Percentiles rank a stretch among this genome's conserved stretches.
Conservation (phyloP, 1,140 invertebrate species). For the Campoletis sonorensis region DNA sequence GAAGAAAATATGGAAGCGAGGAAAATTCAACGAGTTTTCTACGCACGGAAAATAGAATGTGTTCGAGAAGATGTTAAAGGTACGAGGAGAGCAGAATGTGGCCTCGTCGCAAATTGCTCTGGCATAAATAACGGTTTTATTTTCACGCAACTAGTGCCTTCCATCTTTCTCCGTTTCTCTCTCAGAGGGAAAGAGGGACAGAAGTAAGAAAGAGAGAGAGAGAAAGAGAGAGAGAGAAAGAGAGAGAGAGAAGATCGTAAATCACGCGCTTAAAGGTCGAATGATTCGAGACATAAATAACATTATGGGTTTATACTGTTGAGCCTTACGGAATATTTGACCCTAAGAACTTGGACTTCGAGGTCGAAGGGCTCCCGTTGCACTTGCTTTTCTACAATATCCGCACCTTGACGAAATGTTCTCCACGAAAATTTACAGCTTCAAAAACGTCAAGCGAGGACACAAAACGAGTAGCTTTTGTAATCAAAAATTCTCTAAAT, state of each 20-base stretch:
- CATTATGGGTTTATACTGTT: constrained; percentile 71
- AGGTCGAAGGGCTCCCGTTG: constrained; percentile 32
- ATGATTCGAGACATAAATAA: constrained; percentile 73
- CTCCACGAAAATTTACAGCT: too few relatives aligned
- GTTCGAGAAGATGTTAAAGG: not conserved
- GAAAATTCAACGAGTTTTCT: constrained; percentile 10
- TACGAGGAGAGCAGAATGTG: not conserved
- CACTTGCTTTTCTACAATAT: not conserved
- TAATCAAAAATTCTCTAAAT: too few relatives aligned
- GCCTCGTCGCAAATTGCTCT: constrained; percentile 48
- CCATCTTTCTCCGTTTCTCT: constrained; percentile 10
- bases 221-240: constrained; percentile 28
- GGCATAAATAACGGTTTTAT: constrained; percentile 67
- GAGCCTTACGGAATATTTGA: constrained; percentile 21
- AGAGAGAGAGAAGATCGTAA: constrained; percentile 59
- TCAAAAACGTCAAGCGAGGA: too few relatives aligned
- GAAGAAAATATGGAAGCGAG: not conserved
- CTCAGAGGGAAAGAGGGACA: too few relatives aligned
- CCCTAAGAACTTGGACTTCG: not conserved
- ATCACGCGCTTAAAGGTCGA: constrained; percentile 67
- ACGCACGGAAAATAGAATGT: not conserved
- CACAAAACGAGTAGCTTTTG: too few relatives aligned
- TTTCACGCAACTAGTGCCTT: constrained; percentile 62
- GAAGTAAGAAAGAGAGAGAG: constrained; percentile 36
- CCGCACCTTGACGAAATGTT: not conserved